Percentiles rank a stretch among this genome's conserved stretches.
These are phyloP conservation scores for Idaea dimidiata DNA, from an alignment of 2,888 invertebrate genomes.

Conservation along the genomic window DNA sequence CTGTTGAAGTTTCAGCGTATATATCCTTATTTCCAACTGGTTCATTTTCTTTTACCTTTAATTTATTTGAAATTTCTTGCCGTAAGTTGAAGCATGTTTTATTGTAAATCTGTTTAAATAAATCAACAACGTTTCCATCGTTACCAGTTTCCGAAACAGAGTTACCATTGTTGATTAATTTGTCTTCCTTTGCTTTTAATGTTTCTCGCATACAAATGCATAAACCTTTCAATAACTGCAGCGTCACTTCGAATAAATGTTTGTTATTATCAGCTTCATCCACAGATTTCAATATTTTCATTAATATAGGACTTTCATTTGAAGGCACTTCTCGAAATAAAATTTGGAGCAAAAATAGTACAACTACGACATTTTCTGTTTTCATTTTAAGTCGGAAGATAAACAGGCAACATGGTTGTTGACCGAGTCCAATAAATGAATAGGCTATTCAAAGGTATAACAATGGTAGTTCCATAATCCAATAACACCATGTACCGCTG, in stretches of 20 bases:
- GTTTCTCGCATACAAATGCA: conserved; percentile 62
- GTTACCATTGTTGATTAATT: conserved; percentile 33
- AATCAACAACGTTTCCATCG: conserved; percentile 30
- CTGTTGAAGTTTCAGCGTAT: not conserved
- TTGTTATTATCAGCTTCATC: conserved; percentile 56
- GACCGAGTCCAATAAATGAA: conserved; percentile 22
- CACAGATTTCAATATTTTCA: conserved; percentile 54
- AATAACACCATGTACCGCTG: not conserved
- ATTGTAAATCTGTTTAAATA: conserved; percentile 59
- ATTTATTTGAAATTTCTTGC: conserved; percentile 38
- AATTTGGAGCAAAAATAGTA: conserved; percentile 17
- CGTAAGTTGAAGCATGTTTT: conserved; percentile 54
- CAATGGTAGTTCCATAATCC: conserved; percentile 47
- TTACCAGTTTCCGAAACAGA: conserved; percentile 29
- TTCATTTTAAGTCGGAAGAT: conserved; percentile 53
- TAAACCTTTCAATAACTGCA: conserved; percentile 59
- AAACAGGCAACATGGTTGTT: conserved; percentile 50
- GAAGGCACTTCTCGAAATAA: conserved; percentile 20
- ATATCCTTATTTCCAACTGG: not conserved
- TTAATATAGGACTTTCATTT: conserved; percentile 47
- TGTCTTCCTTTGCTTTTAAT: conserved; percentile 41
- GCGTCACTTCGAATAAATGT: conserved; percentile 53
- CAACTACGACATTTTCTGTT: conserved; percentile 21
- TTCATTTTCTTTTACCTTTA: conserved; percentile 17
- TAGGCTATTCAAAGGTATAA: conserved; percentile 39